Conservation (phyloP, 1,140 invertebrate genomes). For the Oreohelix idahoensis region DNA sequence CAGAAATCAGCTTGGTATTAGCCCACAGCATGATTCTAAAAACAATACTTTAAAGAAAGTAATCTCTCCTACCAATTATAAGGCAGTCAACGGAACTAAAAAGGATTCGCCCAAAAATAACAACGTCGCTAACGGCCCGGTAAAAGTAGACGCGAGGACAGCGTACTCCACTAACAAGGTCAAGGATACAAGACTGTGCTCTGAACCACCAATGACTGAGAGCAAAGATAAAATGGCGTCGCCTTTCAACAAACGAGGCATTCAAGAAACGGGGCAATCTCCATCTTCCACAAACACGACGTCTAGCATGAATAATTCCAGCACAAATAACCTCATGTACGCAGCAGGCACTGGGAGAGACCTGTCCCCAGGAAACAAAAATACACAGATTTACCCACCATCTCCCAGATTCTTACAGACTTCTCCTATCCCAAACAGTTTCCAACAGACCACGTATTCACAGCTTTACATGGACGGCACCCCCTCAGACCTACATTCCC, state of each 20-base stretch:
- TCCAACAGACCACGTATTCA: not conserved
- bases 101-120: not conserved
- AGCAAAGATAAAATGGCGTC: not conserved
- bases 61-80: not conserved
- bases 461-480: slow-evolving; percentile 6
- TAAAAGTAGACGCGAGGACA: not conserved
- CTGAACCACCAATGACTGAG: slow-evolving; percentile 2
- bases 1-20: not conserved
- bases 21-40: not conserved
- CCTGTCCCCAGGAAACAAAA: not conserved
- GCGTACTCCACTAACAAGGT: not conserved
- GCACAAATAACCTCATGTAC: not conserved
- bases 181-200: slow-evolving; percentile 15
- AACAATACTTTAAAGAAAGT: not conserved
- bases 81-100: not conserved
- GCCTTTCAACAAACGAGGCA: not conserved
- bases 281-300: not conserved
- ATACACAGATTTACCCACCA: not conserved
- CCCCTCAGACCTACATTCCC: not conserved
- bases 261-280: slow-evolving; percentile 18
- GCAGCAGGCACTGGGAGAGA: not conserved
- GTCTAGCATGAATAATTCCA: not conserved
- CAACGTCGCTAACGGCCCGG: not conserved
- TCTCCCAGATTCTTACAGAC: slow-evolving; percentile 12
- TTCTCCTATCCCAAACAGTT: not conserved